Percentiles rank a stretch among this genome's conserved stretches.
phyloP scores from a whole-genome alignment of 2,888 invertebrate species.

The Leptothorax acervorum region DNA sequence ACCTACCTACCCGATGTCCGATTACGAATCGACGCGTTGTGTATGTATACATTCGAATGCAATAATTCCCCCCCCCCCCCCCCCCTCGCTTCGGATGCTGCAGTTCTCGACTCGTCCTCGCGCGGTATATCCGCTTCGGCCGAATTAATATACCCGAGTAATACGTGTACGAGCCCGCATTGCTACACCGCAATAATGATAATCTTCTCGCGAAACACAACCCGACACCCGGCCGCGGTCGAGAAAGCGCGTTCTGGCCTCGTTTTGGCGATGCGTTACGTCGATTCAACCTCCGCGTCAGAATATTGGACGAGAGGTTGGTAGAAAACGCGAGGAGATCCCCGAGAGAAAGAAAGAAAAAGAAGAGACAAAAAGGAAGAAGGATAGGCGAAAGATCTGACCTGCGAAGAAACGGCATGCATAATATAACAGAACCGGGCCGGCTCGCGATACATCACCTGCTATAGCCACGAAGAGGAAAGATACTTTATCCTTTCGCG shows the following conservation, averaged over 20 bases:
- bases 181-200: conserved; percentile 33
- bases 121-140: neutral
- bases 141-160: conserved; percentile 23
- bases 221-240: neutral
- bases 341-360: conserved; percentile 15
- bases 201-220: conserved; percentile 13
- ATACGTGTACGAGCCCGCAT: neutral
- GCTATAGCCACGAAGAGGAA: conserved; percentile 59
- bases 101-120: neutral
- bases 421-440: conserved; percentile 71
- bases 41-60: conserved; percentile 9
- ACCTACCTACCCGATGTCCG: neutral
- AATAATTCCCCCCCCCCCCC: neutral
- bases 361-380: conserved; percentile 20
- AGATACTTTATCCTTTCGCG: conserved; percentile 47
- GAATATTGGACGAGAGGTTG: conserved; percentile 1
- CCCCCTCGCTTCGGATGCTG: neutral
- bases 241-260: neutral
- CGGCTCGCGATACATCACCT: conserved; percentile 72
- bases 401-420: conserved; percentile 68
- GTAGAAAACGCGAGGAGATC: conserved; percentile 29
- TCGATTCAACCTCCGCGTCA: neutral
- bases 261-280: neutral
- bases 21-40: neutral
- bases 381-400: conserved; percentile 43